Conservation (phyloP, 2,797 vertebrate genomes). For the Martes flavigula region DNA sequence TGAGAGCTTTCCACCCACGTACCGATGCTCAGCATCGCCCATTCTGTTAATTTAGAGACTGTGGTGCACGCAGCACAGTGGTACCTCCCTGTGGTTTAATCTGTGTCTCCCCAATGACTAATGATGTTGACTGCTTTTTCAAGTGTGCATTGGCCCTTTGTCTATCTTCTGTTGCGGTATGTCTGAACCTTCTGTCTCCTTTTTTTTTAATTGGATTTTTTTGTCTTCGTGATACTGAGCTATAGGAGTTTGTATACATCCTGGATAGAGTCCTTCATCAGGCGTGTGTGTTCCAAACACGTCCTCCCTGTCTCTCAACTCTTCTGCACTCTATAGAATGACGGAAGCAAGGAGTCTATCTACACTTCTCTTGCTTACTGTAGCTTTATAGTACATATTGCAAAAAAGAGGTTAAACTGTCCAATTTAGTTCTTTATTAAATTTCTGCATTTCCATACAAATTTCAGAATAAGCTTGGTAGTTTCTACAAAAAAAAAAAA, state of each 20-base stretch:
- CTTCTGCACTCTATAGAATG: not conserved
- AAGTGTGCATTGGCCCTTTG: not conserved
- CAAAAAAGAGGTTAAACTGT: not conserved
- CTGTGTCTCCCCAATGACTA: not conserved
- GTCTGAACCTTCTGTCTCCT: not conserved
- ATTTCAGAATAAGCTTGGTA: not conserved
- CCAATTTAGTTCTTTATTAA: not conserved
- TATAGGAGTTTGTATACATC: accelerated
- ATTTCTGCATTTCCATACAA: not conserved
- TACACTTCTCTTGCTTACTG: not conserved
- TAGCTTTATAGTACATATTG: accelerated
- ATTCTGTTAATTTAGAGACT: accelerated
- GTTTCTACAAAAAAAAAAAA: not conserved
- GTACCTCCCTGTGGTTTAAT: accelerated
- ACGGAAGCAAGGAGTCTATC: no score
- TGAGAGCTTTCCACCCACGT: accelerated
- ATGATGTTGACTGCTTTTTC: not conserved
- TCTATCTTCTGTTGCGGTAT: not conserved
- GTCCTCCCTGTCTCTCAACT: not conserved
- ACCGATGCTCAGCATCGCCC: accelerated
- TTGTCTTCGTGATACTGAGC: not conserved
- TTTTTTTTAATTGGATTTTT: not conserved
- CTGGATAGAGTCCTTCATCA: not conserved
- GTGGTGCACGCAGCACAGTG: accelerated
- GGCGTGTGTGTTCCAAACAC: accelerated